Conservation (phyloP, 2,113 vertebrate genomes). For the Vimba vimba region DNA sequence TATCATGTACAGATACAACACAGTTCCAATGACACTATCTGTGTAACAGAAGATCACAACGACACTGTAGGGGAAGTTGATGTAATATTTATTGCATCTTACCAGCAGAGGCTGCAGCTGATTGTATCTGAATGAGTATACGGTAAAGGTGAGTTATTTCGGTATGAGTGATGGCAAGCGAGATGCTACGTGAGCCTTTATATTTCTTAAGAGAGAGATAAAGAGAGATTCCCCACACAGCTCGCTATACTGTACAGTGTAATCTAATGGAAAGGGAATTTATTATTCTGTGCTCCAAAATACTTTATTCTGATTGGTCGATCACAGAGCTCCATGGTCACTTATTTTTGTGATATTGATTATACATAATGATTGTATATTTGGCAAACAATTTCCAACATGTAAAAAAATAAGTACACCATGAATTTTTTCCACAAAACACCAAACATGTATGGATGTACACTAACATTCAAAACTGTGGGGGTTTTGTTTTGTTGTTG, state of each 20-base stretch:
- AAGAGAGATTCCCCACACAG: background rate
- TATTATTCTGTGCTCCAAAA: background rate
- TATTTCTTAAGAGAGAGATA: background rate
- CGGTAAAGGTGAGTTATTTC: slow-evolving; percentile 32
- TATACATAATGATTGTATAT: background rate
- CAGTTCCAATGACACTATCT: slow-evolving; percentile 3
- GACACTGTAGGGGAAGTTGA: background rate
- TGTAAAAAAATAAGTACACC: background rate
- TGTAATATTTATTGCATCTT: slow-evolving; percentile 2
- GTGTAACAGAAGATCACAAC: background rate
- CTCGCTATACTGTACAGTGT: background rate
- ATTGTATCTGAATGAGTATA: slow-evolving; percentile 14
- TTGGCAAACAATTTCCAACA: background rate
- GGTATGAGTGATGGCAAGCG: background rate
- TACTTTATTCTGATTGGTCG: background rate
- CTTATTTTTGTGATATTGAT: background rate
- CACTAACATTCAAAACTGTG: background rate
- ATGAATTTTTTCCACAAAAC: background rate
- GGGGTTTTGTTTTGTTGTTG: background rate
- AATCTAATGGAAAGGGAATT: background rate
- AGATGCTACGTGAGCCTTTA: background rate
- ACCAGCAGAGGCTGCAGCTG: background rate
- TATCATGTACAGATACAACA: background rate
- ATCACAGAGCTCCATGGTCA: background rate
- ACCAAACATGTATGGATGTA: too few species aligned